Evolutionary conservation across 2,113 vertebrate species (phyloP).

Genomic region (Sturnira hondurensis): DNA sequence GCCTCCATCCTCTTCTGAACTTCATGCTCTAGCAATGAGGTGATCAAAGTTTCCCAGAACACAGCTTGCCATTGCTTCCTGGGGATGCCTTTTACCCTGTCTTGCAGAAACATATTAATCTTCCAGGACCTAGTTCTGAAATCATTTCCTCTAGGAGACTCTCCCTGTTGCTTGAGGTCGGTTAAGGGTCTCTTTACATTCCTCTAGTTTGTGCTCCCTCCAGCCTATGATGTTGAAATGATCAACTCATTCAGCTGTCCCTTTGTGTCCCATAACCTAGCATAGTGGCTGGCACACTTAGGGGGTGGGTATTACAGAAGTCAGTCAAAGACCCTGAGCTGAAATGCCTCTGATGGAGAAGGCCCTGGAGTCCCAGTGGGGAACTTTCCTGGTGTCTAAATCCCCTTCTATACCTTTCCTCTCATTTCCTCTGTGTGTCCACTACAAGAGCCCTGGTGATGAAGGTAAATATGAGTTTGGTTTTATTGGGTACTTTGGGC

Average conservation of each 20-base stretch:
- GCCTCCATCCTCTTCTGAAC: neutral
- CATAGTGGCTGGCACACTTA: neutral
- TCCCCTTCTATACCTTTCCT: neutral
- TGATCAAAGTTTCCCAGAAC: neutral
- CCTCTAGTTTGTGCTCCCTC: neutral
- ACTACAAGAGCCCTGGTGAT: neutral
- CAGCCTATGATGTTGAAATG: neutral
- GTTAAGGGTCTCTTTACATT: neutral
- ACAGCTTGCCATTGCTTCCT: neutral
- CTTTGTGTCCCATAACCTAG: neutral
- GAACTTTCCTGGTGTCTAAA: neutral
- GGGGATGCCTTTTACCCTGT: neutral
- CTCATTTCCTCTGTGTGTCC: neutral
- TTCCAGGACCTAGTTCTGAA: neutral
- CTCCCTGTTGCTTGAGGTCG: neutral
- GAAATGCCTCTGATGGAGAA: neutral
- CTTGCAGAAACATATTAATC: neutral
- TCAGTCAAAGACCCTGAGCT: neutral
- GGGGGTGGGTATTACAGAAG: neutral
- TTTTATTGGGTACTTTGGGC: neutral
- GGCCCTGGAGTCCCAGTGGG: neutral
- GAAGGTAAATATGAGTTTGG: neutral
- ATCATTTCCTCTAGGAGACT: neutral
- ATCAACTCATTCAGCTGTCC: neutral
- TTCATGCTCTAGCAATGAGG: neutral